Base-by-base conservation (phyloP, 2,888 invertebrate genomes). In the Baronia brevicornis region DNA sequence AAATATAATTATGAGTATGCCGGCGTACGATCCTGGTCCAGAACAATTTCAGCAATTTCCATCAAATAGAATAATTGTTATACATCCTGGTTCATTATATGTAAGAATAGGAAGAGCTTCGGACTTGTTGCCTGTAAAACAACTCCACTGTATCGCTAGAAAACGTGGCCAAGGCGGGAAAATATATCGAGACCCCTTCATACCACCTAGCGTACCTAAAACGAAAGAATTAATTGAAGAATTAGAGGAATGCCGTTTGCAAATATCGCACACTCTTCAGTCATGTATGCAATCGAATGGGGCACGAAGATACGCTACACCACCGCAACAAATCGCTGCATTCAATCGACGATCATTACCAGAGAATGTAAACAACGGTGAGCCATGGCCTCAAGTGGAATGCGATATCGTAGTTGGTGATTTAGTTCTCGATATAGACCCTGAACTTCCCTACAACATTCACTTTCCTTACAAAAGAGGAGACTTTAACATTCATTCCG, bases 81-180 rank as follows among this genome's bases (percentile, higher is more conserved):
- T 97, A 33, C 97, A 97, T 62, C 97, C 97, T 9, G 97, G 97
- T 4, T 97, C 97, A 0, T 87, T 93, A 26, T 91, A 95, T 67
- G 86, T 97, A 11, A 86, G 96, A 40, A 93, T 97, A 60, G 97
- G 97, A 1, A 82, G 95, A 50, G 96, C 97, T 1, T 95, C 96
- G 0, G 97, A 97, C 68, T 82, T 95, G 2, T 89, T 93, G 60
- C 97, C 97, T 5, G 87, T 92, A 33, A 92, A 91, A 18, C 86
- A 96, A 36, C 85, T 96, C 1, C 96, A 97, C 73, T 95, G 93
- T 25, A 89, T 96, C 35, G 95, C 95, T 0, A 87, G 95, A 38
- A 88, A 87, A 62, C 75, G 89, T 14, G 74, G 84, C 18, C 72
- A 77, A 0, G 79, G 74, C 3, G 89, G 89, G 0, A 75, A 79